These are phyloP conservation scores for Pseudorectes ferrugineus DNA, from an alignment of 2,113 vertebrate genomes.

Conservation along the genomic window DNA sequence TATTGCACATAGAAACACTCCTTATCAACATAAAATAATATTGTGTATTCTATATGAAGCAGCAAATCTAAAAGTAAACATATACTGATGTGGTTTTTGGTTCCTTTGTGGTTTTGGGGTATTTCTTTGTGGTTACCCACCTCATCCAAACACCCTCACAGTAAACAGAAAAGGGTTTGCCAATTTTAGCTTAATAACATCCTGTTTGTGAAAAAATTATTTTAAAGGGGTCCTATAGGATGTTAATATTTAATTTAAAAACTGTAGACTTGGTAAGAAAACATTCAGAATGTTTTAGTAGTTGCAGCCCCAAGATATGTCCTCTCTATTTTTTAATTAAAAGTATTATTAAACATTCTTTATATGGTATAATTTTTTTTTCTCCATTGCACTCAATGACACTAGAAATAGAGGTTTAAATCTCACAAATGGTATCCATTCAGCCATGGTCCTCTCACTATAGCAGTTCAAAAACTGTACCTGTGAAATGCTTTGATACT, in stretches of 20 bases:
- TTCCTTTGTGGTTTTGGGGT: fast-evolving
- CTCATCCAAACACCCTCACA: fast-evolving
- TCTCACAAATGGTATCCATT: background rate
- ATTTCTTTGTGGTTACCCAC: background rate
- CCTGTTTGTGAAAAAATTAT: background rate
- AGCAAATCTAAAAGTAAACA: background rate
- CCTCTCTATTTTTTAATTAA: background rate
- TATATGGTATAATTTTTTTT: background rate
- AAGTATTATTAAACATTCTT: background rate
- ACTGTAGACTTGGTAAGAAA: background rate
- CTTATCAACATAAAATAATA: background rate
- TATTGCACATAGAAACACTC: background rate
- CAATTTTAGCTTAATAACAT: background rate
- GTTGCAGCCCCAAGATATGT: fast-evolving
- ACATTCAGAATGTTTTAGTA: background rate
- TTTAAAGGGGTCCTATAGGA: background rate
- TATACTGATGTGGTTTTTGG: background rate
- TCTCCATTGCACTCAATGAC: background rate
- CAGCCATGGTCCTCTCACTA: background rate
- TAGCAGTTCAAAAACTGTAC: background rate
- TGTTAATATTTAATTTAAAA: background rate
- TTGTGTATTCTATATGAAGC: background rate
- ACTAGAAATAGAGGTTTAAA: background rate
- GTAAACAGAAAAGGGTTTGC: fast-evolving
- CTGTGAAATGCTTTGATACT: background rate